phyloP scores from a whole-genome alignment of 2,888 invertebrate genomes.

The Philereme transversata region DNA sequence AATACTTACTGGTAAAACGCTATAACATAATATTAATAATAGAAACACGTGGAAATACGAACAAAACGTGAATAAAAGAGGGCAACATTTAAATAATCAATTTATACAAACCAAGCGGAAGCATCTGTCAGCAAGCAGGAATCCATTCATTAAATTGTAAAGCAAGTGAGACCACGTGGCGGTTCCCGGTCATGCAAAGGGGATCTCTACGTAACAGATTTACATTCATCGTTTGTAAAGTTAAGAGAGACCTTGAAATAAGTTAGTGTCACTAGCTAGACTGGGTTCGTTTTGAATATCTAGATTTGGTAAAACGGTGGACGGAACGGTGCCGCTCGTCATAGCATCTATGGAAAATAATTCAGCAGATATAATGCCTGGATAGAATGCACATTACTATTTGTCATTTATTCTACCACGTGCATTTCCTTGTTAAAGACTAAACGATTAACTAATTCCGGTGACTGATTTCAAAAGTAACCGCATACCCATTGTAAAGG shows the following conservation, averaged over 20 bases:
- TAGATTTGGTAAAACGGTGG: too few species aligned
- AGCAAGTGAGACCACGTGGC: conserved; percentile 48
- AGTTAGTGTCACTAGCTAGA: conserved; percentile 7
- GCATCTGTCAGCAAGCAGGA: conserved; percentile 61
- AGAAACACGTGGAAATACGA: conserved; percentile 31
- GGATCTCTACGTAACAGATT: conserved; percentile 27
- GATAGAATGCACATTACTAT: too few species aligned
- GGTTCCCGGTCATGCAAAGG: conserved; percentile 44
- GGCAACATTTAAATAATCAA: conserved; percentile 50
- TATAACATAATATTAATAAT: too few species aligned
- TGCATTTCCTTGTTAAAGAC: not conserved
- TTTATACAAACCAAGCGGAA: conserved; percentile 57
- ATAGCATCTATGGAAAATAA: too few species aligned
- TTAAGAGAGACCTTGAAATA: conserved; percentile 27
- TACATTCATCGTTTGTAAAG: conserved; percentile 22
- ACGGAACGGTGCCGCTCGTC: too few species aligned
- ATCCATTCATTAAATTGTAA: conserved; percentile 62
- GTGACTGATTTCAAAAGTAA: conserved; percentile 21
- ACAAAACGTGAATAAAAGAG: conserved; percentile 41
- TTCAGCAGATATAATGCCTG: too few species aligned
- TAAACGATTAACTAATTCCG: conserved; percentile 1
- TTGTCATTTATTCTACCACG: too few species aligned
- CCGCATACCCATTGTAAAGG: conserved; percentile 25
- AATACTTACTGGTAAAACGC: conserved; percentile 7
- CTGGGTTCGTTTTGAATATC: too few species aligned